Conservation (phyloP, 2,113 vertebrate species). For the Pelmatolapia mariae region DNA sequence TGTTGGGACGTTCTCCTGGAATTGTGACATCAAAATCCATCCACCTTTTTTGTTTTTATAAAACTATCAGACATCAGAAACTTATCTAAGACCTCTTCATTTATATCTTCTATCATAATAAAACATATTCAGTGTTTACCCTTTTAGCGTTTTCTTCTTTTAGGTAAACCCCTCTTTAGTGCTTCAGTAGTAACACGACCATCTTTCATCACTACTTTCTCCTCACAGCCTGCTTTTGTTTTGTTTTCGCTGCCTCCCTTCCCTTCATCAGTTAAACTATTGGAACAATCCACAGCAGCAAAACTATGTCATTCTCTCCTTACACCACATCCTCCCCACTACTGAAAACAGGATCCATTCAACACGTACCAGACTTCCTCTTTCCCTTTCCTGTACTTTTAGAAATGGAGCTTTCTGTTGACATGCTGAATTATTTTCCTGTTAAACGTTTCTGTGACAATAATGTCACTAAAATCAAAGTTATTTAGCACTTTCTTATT, state of each 20-base stretch:
- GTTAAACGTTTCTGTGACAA: too few species aligned
- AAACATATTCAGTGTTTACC: too few species aligned
- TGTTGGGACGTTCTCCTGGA: too few species aligned
- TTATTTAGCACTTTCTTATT: too few species aligned
- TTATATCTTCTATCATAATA: too few species aligned
- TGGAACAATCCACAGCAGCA: neutral
- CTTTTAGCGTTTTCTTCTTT: neutral
- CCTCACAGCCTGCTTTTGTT: neutral
- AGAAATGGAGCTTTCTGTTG: neutral
- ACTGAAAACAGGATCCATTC: neutral
- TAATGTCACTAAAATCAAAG: too few species aligned
- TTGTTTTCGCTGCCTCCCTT: neutral
- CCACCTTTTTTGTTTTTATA: too few species aligned
- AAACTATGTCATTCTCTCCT: fast-evolving
- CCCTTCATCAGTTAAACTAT: neutral
- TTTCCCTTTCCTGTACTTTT: neutral
- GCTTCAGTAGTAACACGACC: fast-evolving
- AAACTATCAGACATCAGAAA: too few species aligned
- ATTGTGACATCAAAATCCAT: too few species aligned
- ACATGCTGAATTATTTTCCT: neutral
- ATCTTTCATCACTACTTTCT: neutral
- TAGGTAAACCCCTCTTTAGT: neutral
- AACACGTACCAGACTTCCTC: neutral
- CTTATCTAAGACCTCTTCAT: too few species aligned
- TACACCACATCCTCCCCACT: neutral